phyloP scores from a whole-genome alignment of 1,140 invertebrate species.

The Rhynchophorus ferrugineus region DNA sequence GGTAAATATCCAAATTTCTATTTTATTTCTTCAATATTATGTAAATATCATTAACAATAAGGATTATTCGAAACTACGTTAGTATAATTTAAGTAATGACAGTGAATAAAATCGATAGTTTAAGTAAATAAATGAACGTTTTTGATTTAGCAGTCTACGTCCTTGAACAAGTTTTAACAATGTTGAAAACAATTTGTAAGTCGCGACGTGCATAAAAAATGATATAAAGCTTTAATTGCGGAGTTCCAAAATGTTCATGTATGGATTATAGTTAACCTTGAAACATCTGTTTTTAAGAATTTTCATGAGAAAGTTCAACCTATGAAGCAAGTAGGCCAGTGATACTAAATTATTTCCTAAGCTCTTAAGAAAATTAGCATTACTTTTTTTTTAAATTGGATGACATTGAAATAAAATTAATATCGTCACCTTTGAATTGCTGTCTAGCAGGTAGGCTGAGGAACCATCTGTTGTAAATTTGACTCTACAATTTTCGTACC shows the following conservation, averaged over 20 bases:
- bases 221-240: slow-evolving; percentile 9
- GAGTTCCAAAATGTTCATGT: slow-evolving; percentile 7
- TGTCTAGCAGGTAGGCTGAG: slow-evolving; percentile 2
- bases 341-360: slow-evolving; percentile 23
- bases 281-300: slow-evolving; percentile 21
- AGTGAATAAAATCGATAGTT: slow-evolving; percentile 14
- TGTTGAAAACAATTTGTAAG: slow-evolving; percentile 15
- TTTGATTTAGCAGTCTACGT: slow-evolving; percentile 25
- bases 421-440: slow-evolving; percentile 1
- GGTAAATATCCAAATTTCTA: slow-evolving; percentile 21
- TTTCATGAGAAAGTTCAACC: slow-evolving; percentile 18
- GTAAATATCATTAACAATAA: neutral
- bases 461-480: slow-evolving; percentile 3
- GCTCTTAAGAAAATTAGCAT: slow-evolving; percentile 18
- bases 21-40: neutral
- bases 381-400: slow-evolving; percentile 18
- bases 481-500: neutral
- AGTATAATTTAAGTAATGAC: slow-evolving; percentile 18
- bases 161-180: slow-evolving; percentile 30
- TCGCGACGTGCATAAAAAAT: slow-evolving; percentile 15
- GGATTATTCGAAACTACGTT: neutral
- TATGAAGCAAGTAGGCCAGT: slow-evolving; percentile 25
- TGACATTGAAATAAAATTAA: slow-evolving; percentile 27
- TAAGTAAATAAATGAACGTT: slow-evolving; percentile 20
- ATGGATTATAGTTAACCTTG: slow-evolving; percentile 12